Evolutionary conservation across 1,140 invertebrate genomes (phyloP).

Genomic region (Drosophila bocki): DNA sequence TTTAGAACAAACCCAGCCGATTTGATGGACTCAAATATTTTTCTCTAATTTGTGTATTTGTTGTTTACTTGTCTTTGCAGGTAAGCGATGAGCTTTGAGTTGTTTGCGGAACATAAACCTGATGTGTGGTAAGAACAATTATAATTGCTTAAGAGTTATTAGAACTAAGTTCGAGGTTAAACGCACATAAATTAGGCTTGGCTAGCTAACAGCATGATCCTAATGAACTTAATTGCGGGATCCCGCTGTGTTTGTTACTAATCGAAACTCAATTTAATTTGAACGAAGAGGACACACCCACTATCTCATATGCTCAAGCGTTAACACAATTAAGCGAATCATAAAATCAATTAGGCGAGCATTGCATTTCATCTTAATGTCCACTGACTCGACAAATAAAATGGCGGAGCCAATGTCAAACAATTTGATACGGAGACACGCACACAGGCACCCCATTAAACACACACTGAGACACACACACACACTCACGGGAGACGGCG

Average conservation of each 20-base stretch:
- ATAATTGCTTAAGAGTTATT: not conserved
- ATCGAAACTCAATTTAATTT: conserved; percentile 25
- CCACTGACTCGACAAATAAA: conserved; percentile 69
- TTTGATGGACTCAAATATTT: conserved; percentile 37
- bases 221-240: conserved; percentile 13
- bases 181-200: not conserved
- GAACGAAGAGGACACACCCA: not conserved
- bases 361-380: conserved; percentile 63
- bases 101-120: not conserved
- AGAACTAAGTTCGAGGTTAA: not conserved
- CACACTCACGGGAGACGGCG: conserved; percentile 7
- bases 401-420: conserved; percentile 59
- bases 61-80: conserved; percentile 53
- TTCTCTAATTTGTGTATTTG: conserved; percentile 46
- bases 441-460: conserved; percentile 23
- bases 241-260: conserved; percentile 1
- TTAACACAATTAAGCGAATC: conserved; percentile 60
- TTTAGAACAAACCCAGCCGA: conserved; percentile 54
- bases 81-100: conserved; percentile 35
- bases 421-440: conserved; percentile 42
- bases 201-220: not conserved
- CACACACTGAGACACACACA: conserved; percentile 8
- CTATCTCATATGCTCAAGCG: conserved; percentile 4
- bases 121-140: not conserved
- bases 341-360: conserved; percentile 72